Base-by-base conservation (phyloP, 2,113 vertebrate species). In the Pelecanoides urinatrix region DNA sequence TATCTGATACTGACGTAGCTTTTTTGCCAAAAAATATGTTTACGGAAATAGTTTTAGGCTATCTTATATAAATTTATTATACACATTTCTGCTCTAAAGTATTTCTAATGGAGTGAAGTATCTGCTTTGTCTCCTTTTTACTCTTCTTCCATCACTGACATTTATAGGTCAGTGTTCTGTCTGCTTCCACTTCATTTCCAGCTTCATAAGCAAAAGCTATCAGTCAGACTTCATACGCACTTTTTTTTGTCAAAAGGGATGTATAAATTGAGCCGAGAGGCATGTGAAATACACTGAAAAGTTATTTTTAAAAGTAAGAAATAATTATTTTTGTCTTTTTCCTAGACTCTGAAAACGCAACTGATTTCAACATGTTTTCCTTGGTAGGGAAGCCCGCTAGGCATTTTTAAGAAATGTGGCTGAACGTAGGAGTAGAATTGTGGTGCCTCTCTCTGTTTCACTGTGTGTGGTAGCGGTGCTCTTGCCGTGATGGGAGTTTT, bases 141-240 rank as follows among this genome's bases (percentile, higher is more conserved):
- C 50, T 82, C 49, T 67, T 45, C 36, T 90, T 59, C 93, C 38
- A 29, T 85, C 75, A 34, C 68, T 94, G 92, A 87, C 70, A 10
- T 84, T 82, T 94, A 19, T 50, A 90, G 74, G 88, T 93, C 87
- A 86, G 52, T 47, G 86, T 87, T 96, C 42, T 91, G 50, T 74
- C 83, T 92, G 83, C 68, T 92, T 95, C 72, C 38, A 23, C 61
- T 92, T 92, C 55, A 44, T 53, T 89, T 81, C 40, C 68, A 87
- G 65, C 70, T 52, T 47, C 74, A 65, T 59, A 82, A 94, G 73
- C 73, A 91, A 53, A 85, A 78, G 40, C 42, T 20, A 26, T 78
- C 11, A 6, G 55, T 73, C 82, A 92, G 74, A 50, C 65, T 67
- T 78, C 29, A 52, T 59, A n/a, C 21, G 30, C 32, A 7, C 8